Evolutionary conservation across 2,113 vertebrate species (phyloP).

Genomic region (Hydrochoerus hydrochaeris): DNA sequence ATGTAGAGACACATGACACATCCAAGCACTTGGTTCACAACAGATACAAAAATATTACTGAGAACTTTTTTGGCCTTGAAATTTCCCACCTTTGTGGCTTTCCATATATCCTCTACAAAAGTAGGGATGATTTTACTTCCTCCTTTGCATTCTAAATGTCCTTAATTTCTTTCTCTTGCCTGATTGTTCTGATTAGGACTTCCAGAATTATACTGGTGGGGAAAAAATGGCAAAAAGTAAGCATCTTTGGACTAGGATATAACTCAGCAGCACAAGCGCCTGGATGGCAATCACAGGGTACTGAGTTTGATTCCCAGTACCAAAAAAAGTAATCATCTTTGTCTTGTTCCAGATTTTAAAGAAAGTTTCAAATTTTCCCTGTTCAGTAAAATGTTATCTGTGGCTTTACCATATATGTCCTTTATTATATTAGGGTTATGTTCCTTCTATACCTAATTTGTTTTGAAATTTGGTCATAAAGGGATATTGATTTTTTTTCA

Average conservation of each 20-base stretch:
- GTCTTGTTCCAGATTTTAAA: neutral
- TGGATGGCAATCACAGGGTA: too few relatives aligned
- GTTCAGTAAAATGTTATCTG: neutral
- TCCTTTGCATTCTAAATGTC: neutral
- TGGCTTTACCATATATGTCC: neutral
- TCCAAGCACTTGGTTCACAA: neutral
- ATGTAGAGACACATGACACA: accelerated
- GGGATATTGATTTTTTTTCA: neutral
- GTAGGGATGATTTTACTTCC: neutral
- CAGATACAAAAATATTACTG: neutral
- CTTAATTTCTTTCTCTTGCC: neutral
- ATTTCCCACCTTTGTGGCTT: neutral
- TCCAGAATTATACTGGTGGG: neutral
- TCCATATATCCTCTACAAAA: neutral
- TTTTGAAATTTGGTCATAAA: neutral
- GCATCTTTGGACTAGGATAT: too few relatives aligned
- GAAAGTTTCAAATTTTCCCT: neutral
- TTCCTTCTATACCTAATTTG: neutral
- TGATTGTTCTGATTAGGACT: neutral
- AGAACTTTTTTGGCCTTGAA: neutral
- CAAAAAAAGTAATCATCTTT: neutral
- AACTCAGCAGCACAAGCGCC: too few relatives aligned
- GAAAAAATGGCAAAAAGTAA: neutral
- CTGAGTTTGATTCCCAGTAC: too few relatives aligned
- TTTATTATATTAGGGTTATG: neutral